These are phyloP conservation scores for Puma concolor DNA, from an alignment of 2,113 vertebrate genomes.

Conservation along the genomic window DNA sequence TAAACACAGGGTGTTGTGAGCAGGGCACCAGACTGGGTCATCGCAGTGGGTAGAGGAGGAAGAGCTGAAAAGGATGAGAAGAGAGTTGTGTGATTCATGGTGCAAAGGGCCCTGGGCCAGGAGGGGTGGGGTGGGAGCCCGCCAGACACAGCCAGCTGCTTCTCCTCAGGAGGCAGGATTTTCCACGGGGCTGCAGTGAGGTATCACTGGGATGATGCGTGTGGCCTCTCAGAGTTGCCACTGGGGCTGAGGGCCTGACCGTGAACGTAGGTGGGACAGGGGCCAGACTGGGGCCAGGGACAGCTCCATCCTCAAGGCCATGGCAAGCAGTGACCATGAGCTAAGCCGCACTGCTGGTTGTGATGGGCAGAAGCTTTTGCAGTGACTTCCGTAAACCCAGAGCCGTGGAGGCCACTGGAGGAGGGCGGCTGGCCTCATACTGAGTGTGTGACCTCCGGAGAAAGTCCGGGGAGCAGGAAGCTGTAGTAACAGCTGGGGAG, in stretches of 20 bases:
- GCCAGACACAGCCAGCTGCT: not conserved
- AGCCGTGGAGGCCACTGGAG: not conserved
- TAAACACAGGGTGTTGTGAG: not conserved
- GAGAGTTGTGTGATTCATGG: not conserved
- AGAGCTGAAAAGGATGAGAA: not conserved
- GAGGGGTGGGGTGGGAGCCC: too few species aligned
- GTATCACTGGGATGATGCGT: too few species aligned
- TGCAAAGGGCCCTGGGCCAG: not conserved
- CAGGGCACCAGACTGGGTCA: not conserved
- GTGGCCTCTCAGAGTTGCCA: not conserved
- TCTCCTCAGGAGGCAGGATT: not conserved
- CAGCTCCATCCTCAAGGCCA: not conserved
- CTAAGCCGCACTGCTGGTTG: accelerated
- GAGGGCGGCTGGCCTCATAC: too few species aligned
- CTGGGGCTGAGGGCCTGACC: not conserved
- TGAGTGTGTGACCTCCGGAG: accelerated
- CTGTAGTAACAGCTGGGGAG: accelerated
- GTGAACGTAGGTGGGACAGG: not conserved
- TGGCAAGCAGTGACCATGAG: not conserved
- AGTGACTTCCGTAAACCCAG: not conserved
- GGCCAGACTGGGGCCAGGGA: not conserved
- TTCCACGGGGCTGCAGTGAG: accelerated
- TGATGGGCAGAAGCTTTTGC: not conserved
- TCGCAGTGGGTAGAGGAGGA: not conserved
- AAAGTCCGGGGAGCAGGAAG: not conserved